These are phyloP conservation scores for Drosophila pseudoobscura DNA, from an alignment of 1,140 invertebrate species.

Conservation along the genomic window DNA sequence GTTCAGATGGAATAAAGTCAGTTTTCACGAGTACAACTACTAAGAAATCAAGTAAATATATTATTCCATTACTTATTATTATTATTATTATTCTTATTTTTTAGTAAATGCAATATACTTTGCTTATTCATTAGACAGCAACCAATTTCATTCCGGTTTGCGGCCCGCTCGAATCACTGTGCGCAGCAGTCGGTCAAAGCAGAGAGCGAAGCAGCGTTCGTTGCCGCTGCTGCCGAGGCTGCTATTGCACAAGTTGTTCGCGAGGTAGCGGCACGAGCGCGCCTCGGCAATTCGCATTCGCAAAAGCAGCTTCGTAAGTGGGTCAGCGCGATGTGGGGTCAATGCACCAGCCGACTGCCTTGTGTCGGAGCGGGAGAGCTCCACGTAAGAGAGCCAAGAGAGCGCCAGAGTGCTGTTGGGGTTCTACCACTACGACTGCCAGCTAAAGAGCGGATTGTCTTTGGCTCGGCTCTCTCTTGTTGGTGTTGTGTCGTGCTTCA, in stretches of 20 bases:
- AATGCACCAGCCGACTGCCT: slow-evolving; percentile 65
- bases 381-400: slow-evolving; percentile 15
- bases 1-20: too few relatives aligned
- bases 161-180: too few relatives aligned
- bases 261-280: slow-evolving; percentile 61
- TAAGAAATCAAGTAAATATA: too few relatives aligned
- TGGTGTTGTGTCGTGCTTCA: slow-evolving; percentile 20
- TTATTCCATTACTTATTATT: too few relatives aligned
- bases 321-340: slow-evolving; percentile 77
- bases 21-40: too few relatives aligned
- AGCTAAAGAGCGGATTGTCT: slow-evolving; percentile 11
- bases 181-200: slow-evolving; percentile 8
- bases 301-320: slow-evolving; percentile 78
- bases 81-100: too few relatives aligned
- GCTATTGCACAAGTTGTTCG: slow-evolving; percentile 73
- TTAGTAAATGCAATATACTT: too few relatives aligned
- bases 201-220: background rate
- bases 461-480: slow-evolving; percentile 18
- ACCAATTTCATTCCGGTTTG: too few relatives aligned
- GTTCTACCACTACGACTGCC: background rate
- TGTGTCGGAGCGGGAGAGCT: slow-evolving; percentile 34
- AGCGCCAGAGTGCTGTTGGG: slow-evolving; percentile 5
- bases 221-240: slow-evolving; percentile 24
- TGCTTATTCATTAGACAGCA: too few relatives aligned
- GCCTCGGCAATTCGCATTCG: slow-evolving; percentile 63